Evolutionary conservation across 2,113 vertebrate species (phyloP), one percentile per base, ranked within the genome.

Genomic region (Microcebus tavaratra): DNA sequence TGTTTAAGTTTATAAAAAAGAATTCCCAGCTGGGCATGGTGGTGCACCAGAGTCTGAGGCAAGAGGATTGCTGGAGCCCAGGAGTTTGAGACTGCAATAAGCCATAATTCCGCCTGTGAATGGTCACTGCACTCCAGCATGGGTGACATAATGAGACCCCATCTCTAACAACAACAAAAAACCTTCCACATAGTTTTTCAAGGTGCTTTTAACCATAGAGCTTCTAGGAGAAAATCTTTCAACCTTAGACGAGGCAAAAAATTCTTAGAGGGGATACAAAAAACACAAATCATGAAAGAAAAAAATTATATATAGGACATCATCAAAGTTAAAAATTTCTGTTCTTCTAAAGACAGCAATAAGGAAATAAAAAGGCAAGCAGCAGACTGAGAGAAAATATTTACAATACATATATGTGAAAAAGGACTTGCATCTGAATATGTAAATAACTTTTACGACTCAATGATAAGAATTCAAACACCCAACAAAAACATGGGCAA

Each of bases 401-500:
- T 98, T 97, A 96, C 82, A 95, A 75, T 82, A 73, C 57, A 91
- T 95, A 65, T 59, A 63, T 53, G 55, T 92, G 65, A 31, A 92
- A 96, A 97, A 75, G 91, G 39, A 96, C 79, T 96, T 93, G 75
- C 50, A 84, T 95, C n/a, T 78, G 96, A 97, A 93, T 97, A 84
- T 92, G 93, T 91, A 97, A 96, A 95, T 97, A 97, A 94, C 79
- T 90, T 80, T 48, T 79, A 87, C 9, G 63, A 89, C 82, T 96
- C 87, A 90, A 89, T 73, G 90, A 94, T 97, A 95, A 91, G 89
- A 97, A 95, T 53, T 95, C 91, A 94, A 95, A 94, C 65, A 93
- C 50, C 80, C 93, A 95, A 93, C 94, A 94, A 90, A 98, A 98
- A 96, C 89, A 95, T 90, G 94, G 95, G 93, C 68, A 87, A 97